Evolutionary conservation across 1,140 invertebrate genomes (phyloP).

Genomic region (Diabrotica undecimpunctata): DNA sequence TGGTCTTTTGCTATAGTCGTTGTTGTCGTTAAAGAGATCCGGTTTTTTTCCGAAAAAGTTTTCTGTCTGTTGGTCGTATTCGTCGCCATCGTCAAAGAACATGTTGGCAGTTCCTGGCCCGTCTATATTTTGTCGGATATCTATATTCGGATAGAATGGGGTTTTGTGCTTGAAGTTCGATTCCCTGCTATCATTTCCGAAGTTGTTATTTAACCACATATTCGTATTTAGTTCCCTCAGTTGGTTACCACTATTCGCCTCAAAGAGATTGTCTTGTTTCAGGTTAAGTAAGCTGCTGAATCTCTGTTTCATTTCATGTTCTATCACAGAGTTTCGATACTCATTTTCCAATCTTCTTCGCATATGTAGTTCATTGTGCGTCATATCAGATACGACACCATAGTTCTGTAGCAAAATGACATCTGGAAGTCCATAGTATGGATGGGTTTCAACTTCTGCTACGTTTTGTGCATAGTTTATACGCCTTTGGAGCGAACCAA

Average conservation of each 20-base stretch:
- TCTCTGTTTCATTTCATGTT: slow-evolving; percentile 33
- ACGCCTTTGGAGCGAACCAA: slow-evolving; percentile 30
- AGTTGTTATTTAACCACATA: slow-evolving; percentile 23
- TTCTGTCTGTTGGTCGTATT: slow-evolving; percentile 15
- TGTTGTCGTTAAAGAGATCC: slow-evolving; percentile 12
- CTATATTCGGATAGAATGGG: slow-evolving; percentile 25
- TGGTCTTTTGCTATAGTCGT: slow-evolving; percentile 23
- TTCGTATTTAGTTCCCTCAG: slow-evolving; percentile 28
- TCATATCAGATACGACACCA: slow-evolving; percentile 20
- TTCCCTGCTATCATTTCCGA: slow-evolving; percentile 13
- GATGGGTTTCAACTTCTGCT: slow-evolving; percentile 12
- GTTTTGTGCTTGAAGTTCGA: slow-evolving; percentile 19
- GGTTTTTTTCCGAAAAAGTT: slow-evolving; percentile 17
- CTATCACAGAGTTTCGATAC: slow-evolving; percentile 28
- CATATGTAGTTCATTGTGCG: slow-evolving; percentile 3
- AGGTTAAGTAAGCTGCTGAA: slow-evolving; percentile 36
- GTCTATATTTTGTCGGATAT: background rate
- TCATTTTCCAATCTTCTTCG: slow-evolving; percentile 25
- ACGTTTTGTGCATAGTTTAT: slow-evolving; percentile 20
- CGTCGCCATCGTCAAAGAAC: slow-evolving; percentile 14
- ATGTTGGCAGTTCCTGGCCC: background rate
- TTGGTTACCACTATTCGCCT: slow-evolving; percentile 14
- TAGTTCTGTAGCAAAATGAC: slow-evolving; percentile 39
- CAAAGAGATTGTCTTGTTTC: slow-evolving; percentile 25
- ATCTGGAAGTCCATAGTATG: slow-evolving; percentile 32